Percentiles rank a stretch among this genome's conserved stretches.
These are phyloP conservation scores for Siphlonurus alternatus DNA, from an alignment of 2,888 invertebrate species.

Conservation along the genomic window DNA sequence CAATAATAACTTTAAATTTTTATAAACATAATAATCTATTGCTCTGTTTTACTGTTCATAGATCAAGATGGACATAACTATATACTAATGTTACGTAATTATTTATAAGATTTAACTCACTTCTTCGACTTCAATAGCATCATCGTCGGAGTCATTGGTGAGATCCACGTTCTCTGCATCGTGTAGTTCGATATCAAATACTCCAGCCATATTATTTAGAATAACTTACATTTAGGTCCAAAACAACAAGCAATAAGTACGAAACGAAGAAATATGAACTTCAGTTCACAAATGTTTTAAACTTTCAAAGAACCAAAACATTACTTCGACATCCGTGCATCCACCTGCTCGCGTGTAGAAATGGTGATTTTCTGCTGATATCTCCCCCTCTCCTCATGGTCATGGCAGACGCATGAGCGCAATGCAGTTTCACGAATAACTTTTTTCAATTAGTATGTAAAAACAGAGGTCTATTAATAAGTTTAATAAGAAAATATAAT, in stretches of 20 bases:
- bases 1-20: too few relatives aligned
- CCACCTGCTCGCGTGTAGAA: constrained; percentile 2
- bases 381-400: background rate
- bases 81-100: background rate
- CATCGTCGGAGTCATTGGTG: constrained; percentile 60
- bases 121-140: constrained; percentile 75
- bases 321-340: background rate
- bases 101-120: constrained; percentile 31
- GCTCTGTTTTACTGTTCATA: too few relatives aligned
- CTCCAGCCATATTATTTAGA: constrained; percentile 48
- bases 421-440: background rate
- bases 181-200: constrained; percentile 84
- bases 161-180: constrained; percentile 47
- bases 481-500: too few relatives aligned
- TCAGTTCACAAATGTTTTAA: background rate
- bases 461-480: too few relatives aligned
- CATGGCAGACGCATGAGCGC: background rate
- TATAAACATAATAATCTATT: too few relatives aligned
- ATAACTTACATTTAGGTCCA: constrained; percentile 10
- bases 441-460: background rate
- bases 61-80: background rate
- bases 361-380: background rate
- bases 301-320: background rate
- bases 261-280: background rate
- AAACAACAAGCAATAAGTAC: background rate